Percentiles rank a stretch among this genome's conserved stretches.
Evolutionary conservation across 2,797 vertebrate species (phyloP).

Genomic region (Synanceia verrucosa): DNA sequence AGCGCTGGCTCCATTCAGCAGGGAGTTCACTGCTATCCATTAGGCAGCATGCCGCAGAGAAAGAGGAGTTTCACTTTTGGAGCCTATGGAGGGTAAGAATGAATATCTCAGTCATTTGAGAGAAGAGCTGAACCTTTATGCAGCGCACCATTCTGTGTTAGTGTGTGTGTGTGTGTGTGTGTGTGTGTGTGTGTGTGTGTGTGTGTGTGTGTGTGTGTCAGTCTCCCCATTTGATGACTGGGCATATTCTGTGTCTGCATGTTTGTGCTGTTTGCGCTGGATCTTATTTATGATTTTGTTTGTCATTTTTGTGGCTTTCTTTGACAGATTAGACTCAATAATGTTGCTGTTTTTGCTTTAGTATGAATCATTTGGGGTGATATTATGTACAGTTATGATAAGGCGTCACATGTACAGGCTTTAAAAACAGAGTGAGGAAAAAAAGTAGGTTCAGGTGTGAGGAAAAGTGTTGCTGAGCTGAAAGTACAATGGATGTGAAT

Average conservation of each 20-base stretch:
- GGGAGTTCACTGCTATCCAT: constrained; percentile 67
- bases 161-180: constrained; percentile 1
- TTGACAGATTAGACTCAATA: neutral
- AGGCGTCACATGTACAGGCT: constrained; percentile 12
- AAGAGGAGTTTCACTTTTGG: constrained; percentile 90
- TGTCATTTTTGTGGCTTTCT: constrained; percentile 10
- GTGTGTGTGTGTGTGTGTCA: constrained; percentile 26
- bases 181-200: constrained; percentile 1
- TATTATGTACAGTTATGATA: neutral
- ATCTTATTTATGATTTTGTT: constrained; percentile 20
- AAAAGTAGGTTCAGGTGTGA: constrained; percentile 6
- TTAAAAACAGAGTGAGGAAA: neutral
- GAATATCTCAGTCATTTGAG: constrained; percentile 34
- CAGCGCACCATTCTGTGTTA: too few relatives aligned
- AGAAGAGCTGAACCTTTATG: too few relatives aligned
- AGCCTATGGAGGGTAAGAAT: constrained; percentile 87
- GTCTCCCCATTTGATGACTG: constrained; percentile 60
- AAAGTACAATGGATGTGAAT: constrained; percentile 19
- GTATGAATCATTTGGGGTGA: neutral
- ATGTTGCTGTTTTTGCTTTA: neutral
- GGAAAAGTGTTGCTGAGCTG: constrained; percentile 18
- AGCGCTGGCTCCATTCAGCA: constrained; percentile 75
- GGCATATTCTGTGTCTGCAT: constrained; percentile 58
- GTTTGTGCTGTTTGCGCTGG: constrained; percentile 23
- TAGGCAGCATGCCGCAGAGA: constrained; percentile 84